These are phyloP conservation scores for Drosophila prolongata DNA, from an alignment of 2,888 invertebrate genomes.

Conservation along the genomic window DNA sequence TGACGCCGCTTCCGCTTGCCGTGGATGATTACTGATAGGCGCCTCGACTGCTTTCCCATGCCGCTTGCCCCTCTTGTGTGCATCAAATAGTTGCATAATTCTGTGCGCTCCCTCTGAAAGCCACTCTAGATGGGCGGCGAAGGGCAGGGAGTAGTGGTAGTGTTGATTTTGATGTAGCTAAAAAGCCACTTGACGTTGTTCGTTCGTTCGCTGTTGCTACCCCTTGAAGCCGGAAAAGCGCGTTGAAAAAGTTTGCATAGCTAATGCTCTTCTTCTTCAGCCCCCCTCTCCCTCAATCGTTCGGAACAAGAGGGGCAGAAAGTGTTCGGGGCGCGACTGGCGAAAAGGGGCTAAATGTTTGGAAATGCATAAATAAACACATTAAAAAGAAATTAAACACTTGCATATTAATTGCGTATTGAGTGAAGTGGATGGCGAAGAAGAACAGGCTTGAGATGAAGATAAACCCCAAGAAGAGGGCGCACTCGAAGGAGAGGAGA, in stretches of 20 bases:
- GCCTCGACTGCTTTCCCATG: neutral
- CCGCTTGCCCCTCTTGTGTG: constrained; percentile 51
- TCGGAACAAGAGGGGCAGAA: neutral
- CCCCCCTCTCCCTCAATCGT: neutral
- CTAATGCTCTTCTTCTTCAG: constrained; percentile 50
- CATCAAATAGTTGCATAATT: constrained; percentile 76
- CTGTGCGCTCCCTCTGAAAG: constrained; percentile 63
- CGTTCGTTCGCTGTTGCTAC: constrained; percentile 42
- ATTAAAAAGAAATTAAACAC: constrained; percentile 75
- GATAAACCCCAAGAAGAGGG: constrained; percentile 8
- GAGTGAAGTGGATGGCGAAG: constrained; percentile 47
- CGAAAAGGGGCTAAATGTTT: constrained; percentile 57
- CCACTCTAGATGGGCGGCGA: constrained; percentile 49
- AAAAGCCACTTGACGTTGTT: constrained; percentile 70
- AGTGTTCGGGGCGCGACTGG: constrained; percentile 9
- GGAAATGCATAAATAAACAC: constrained; percentile 74
- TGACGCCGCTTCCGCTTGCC: constrained; percentile 37
- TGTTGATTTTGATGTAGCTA: constrained; percentile 76
- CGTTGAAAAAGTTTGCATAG: constrained; percentile 75
- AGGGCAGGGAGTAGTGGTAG: constrained; percentile 14
- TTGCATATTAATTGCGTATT: constrained; percentile 62
- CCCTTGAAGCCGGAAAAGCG: constrained; percentile 31
- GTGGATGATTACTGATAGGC: constrained; percentile 40
- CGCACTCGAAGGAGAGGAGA: neutral
- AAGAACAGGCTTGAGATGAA: neutral